Base-by-base conservation (phyloP, 2,888 invertebrate species). In the Eilema depressum region DNA sequence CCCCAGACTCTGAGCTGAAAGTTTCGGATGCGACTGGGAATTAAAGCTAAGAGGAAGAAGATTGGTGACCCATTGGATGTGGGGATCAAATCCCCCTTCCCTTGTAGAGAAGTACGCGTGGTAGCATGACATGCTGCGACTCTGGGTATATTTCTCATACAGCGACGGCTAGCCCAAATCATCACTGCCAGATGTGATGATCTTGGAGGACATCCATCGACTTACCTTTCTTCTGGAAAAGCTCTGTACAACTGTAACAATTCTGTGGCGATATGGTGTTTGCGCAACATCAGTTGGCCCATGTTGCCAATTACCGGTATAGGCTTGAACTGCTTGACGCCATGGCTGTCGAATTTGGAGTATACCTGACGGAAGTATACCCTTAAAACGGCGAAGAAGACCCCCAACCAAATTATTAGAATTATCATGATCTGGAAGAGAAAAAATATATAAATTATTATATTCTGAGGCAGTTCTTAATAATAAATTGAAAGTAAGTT, bases 221-320 rank as follows among this genome's bases (percentile, higher is more conserved):
- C 20, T n/a, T n/a, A 53, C 53, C 53, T n/a, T 53, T 53, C 53
- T 53, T 53, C 53, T 20, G 53, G 53, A 53, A 53, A 53, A 53
- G 53, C 53, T n/a, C n/a, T n/a, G 17, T 53, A 53, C 8, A n/a
- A n/a, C 53, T 53, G 53, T 53, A 53, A n/a, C 3, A 53, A 1
- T 53, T 53, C 53, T n/a, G 53, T 53, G n/a, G 53, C 20, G 0
- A 53, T n/a, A 20, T 53, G 53, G 53, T 53, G 53, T n/a, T 53
- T 53, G 1, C 53, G 53, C n/a, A 53, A 10, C 53, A 53, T 53
- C 53, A 53, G 0, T 8, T 53, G 53, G 3, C 53, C 53, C 53
- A 53, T 53, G 53, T 53, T 53, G 20, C 53, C 53, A 2, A 53
- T 8, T 8, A 53, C 53, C 2, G 53, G 53, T n/a, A 53, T 1